Base-by-base conservation (phyloP, 2,797 vertebrate species). In the Bradypodion pumilum region DNA sequence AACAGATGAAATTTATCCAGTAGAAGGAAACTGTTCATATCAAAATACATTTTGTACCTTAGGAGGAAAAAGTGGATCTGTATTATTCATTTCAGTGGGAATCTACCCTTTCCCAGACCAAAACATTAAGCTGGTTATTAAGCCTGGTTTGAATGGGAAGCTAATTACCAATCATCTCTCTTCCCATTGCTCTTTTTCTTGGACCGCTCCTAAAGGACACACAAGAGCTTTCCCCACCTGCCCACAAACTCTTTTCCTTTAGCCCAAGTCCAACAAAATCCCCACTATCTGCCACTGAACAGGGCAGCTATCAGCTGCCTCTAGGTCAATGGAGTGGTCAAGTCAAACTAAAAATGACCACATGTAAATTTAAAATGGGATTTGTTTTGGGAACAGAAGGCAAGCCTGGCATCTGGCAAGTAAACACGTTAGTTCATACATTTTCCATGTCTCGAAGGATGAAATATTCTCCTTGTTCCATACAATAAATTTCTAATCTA, bases 391-490 rank as follows among this genome's bases (percentile, higher is more conserved):
- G 35, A 56, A n/a, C 9, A 9, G 27, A 52, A 83, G 46, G 74
- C 52, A 59, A 69, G 29, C n/a, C 52, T 69, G 70, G 70, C 62
- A 60, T 23, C 35, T 63, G 16, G n/a, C 79, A 85, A 81, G 16
- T 44, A 85, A 81, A 62, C 16, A 49, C 12, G 75, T 35, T 66
- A 29, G 83, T 65, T 87, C 82, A 72, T 16, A 85, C 52, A 72
- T 77, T 69, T 80, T 80, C 72, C 62, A 74, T n/a, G 59, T 56
- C 56, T 60, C 37, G 19, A 23, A 68, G 21, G 12, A 27, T 75
- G n/a, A 80, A 60, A 80, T 75, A 80, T 80, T 80, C 72, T 46
- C 1, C 70, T 8, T 83, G 1, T 2, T 32, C 25, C 69, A 74
- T 12, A 0, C 23, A 74, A 29, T 0, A 49, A 21, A 16, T 74